Base-by-base conservation (phyloP, 1,140 invertebrate genomes). In the Chymomyza costata region DNA sequence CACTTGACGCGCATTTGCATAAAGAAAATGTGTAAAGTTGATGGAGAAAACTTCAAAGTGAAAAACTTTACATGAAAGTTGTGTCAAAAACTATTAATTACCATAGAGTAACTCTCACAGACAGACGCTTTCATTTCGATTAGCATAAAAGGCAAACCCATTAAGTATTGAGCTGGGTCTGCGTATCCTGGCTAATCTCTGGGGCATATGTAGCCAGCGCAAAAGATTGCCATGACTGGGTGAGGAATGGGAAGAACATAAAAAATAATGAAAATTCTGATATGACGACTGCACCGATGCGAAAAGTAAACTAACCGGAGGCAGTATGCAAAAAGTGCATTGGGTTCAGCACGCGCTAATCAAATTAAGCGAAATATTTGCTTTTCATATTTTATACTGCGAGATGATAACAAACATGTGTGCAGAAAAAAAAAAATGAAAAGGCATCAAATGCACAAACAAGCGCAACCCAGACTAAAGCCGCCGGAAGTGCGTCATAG, bases 331-430 rank as follows among this genome's bases (percentile, higher is more conserved):
- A 19, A 58, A 71, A 50, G 47, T 61, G 61, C 56, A 57, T 53
- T 35, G 45, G 41, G 50, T 49, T 50, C 45, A 39, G 37, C 19
- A 60, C 43, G 51, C 47, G 56, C 52, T 73, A 80, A 80, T 80
- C 74, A 80, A 80, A 80, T 80, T 80, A 80, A 68, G 52, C 67
- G 44, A 55, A 80, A 80, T 80, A 65, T 80, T 80, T 80, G 67
- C 44, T 53, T 73, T 80, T 68, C 74, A 80, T 78, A 78, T 64
- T 56, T 35, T 18, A n/a, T 35, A 19, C 10, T 47, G 14, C 8
- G 6, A 32, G 13, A 45, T n/a, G 16, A 41, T n/a, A n/a, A n/a
- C n/a, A n/a, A n/a, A n/a, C n/a, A n/a, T n/a, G n/a, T n/a, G n/a
- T n/a, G 44, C 34, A 45, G 39, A 50, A 31, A 40, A 30, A 38